Percentiles rank a stretch among this genome's conserved stretches.
Conservation (phyloP, 2,113 vertebrate genomes). For the Aythya baeri region DNA sequence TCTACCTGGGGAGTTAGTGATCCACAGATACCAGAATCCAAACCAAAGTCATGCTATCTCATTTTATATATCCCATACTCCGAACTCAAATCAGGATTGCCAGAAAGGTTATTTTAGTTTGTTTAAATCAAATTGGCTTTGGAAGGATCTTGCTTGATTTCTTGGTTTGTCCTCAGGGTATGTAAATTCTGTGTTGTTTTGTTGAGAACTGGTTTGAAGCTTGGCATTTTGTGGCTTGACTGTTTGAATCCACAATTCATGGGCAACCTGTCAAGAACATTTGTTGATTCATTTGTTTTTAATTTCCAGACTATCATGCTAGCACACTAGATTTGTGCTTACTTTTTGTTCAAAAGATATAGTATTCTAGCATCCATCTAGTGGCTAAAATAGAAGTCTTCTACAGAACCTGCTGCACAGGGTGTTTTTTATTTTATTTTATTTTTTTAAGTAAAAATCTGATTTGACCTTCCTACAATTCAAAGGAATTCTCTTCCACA, state of each 20-base stretch:
- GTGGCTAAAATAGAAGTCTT: neutral
- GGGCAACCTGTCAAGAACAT: neutral
- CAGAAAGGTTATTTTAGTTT: neutral
- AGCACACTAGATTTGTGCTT: neutral
- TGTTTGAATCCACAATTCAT: neutral
- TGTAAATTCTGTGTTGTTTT: neutral
- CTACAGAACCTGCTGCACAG: neutral
- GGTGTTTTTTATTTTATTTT: neutral
- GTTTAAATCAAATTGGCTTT: neutral
- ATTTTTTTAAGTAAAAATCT: neutral
- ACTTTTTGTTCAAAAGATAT: neutral
- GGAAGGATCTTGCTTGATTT: neutral
- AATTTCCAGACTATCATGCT: neutral
- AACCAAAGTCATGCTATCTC: neutral
- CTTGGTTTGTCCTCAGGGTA: neutral
- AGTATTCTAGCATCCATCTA: neutral
- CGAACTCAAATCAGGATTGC: neutral
- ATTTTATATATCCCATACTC: neutral
- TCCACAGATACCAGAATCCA: neutral
- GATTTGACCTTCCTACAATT: neutral
- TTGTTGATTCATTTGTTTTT: neutral
- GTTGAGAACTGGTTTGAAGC: neutral
- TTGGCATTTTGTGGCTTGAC: neutral
- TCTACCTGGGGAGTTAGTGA: neutral
- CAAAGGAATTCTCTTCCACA: neutral